phyloP scores from a whole-genome alignment of 2,113 vertebrate genomes.

The Spermophilus dauricus region DNA sequence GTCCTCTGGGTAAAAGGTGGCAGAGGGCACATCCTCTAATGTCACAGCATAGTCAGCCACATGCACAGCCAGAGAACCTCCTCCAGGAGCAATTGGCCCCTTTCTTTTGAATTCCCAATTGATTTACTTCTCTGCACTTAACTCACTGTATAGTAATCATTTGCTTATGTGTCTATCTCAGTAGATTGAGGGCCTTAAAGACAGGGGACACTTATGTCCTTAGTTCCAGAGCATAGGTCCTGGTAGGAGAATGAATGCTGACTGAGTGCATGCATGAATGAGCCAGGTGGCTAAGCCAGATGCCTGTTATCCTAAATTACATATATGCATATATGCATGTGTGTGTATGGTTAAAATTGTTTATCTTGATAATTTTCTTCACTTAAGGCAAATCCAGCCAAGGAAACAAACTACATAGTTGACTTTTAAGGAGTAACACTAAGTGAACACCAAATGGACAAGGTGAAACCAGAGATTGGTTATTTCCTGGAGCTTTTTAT shows the following conservation, averaged over 20 bases:
- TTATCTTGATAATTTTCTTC: not conserved
- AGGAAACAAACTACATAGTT: not conserved
- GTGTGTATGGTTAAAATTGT: not conserved
- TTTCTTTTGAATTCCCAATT: not conserved
- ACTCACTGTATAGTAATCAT: not conserved
- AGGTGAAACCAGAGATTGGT: not conserved
- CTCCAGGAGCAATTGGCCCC: not conserved
- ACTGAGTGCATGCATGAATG: not conserved
- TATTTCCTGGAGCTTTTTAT: not conserved
- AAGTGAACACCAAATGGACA: not conserved
- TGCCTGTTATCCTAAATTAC: not conserved
- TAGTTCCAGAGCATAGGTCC: not conserved
- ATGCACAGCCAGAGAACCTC: not conserved
- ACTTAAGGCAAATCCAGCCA: not conserved
- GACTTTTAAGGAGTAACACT: not conserved
- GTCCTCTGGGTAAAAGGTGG: not conserved
- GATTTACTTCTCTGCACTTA: not conserved
- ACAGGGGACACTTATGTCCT: not conserved
- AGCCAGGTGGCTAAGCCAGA: not conserved
- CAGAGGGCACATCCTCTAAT: not conserved
- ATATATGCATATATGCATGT: not conserved
- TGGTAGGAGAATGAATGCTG: not conserved
- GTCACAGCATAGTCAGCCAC: not conserved
- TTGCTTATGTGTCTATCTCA: not conserved
- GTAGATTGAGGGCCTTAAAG: not conserved